Evolutionary conservation across 2,888 invertebrate genomes (phyloP).

Genomic region (Priocnemis perturbator): DNA sequence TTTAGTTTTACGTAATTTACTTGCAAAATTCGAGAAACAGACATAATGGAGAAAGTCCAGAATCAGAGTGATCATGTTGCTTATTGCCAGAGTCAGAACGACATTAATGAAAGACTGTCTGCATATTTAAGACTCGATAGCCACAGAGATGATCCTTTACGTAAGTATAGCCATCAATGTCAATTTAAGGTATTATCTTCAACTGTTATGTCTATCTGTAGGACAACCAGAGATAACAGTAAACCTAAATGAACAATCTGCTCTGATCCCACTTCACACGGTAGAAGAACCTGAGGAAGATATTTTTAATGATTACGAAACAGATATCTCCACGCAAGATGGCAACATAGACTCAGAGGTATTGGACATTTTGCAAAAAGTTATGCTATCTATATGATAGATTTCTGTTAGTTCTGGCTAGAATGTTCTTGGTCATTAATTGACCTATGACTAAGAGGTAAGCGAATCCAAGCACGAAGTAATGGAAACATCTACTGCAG

Average conservation of each 20-base stretch:
- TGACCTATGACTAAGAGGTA: background rate
- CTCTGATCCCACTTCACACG: slow-evolving; percentile 21
- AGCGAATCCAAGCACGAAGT: background rate
- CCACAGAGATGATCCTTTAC: slow-evolving; percentile 33
- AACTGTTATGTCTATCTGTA: slow-evolving; percentile 15
- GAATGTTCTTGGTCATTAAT: slow-evolving; percentile 5
- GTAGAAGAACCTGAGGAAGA: slow-evolving; percentile 45
- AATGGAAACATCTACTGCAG: background rate
- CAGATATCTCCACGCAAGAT: slow-evolving; percentile 33
- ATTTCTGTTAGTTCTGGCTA: background rate
- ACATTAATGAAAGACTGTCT: slow-evolving; percentile 24
- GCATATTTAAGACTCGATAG: slow-evolving; percentile 31
- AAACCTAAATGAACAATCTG: slow-evolving; percentile 37
- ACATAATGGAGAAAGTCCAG: slow-evolving; percentile 40
- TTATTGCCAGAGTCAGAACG: slow-evolving; percentile 25
- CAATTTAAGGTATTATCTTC: background rate
- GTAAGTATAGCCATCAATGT: slow-evolving; percentile 28
- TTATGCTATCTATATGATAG: background rate
- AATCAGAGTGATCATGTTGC: slow-evolving; percentile 23
- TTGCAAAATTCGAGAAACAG: too few species aligned
- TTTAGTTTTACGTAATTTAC: too few species aligned
- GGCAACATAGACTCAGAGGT: slow-evolving; percentile 40
- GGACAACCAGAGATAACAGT: slow-evolving; percentile 46
- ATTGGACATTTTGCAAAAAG: slow-evolving; percentile 5
- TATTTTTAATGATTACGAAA: slow-evolving; percentile 43